Evolutionary conservation across 2,797 vertebrate species (phyloP).

Genomic region (Euphonia xanthogaster): DNA sequence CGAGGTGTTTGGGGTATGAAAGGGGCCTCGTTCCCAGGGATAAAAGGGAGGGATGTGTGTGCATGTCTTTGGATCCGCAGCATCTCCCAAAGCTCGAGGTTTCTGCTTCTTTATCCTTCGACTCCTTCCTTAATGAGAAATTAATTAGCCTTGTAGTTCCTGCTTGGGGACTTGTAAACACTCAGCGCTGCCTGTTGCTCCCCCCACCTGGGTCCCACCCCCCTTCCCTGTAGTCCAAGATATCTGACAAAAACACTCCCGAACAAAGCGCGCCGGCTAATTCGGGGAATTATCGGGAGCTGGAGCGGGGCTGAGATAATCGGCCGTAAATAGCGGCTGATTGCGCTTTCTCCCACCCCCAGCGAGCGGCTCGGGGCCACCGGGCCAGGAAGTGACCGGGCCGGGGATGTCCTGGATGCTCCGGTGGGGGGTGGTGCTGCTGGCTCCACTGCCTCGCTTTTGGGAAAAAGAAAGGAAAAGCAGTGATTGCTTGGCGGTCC

Average conservation of each 20-base stretch:
- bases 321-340: constrained; percentile 70
- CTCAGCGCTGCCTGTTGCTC: background rate
- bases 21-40: background rate
- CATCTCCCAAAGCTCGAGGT: constrained; percentile 40
- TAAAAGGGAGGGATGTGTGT: background rate
- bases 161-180: constrained; percentile 62
- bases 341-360: constrained; percentile 24
- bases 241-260: constrained; percentile 67
- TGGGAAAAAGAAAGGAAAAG: background rate
- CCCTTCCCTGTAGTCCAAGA: constrained; percentile 47
- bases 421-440: background rate
- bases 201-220: background rate
- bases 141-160: constrained; percentile 73
- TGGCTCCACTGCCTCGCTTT: background rate
- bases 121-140: constrained; percentile 73
- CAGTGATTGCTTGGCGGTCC: fast-evolving
- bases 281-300: constrained; percentile 72
- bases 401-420: background rate
- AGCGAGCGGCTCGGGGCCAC: background rate
- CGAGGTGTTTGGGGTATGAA: background rate
- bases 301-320: constrained; percentile 73
- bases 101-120: constrained; percentile 38
- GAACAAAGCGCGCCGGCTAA: constrained; percentile 70
- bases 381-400: fast-evolving
- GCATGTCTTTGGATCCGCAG: background rate